Percentiles rank a stretch among this genome's conserved stretches.
Conservation (phyloP, 2,888 invertebrate species). For the Encarsia formosa region DNA sequence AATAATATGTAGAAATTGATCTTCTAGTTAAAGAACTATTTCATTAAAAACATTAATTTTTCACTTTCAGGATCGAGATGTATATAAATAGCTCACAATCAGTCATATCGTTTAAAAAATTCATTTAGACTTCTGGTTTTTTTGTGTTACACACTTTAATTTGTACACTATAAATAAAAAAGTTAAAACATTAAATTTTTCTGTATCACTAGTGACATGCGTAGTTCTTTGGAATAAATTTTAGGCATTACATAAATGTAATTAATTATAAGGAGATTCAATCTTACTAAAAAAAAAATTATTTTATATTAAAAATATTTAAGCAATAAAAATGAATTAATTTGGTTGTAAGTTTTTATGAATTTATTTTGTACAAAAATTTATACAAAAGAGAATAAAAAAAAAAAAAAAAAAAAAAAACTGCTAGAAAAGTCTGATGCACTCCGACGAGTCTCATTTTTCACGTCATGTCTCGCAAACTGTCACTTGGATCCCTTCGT, state of each 20-base stretch:
- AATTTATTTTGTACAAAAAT: background rate
- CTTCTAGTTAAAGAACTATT: too few species aligned
- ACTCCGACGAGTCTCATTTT: constrained; percentile 25
- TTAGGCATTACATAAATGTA: background rate
- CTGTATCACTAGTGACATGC: too few species aligned
- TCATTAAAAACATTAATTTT: too few species aligned
- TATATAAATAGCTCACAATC: constrained; percentile 7
- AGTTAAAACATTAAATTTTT: too few species aligned
- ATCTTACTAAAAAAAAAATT: background rate
- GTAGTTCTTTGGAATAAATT: background rate
- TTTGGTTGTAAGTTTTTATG: background rate
- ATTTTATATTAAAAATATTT: background rate
- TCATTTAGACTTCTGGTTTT: constrained; percentile 8
- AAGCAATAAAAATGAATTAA: too few species aligned
- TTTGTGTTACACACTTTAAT: constrained; percentile 13
- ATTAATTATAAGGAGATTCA: background rate
- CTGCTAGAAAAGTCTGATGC: constrained; percentile 16
- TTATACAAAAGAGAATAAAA: background rate
- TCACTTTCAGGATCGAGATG: background rate
- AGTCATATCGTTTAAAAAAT: background rate
- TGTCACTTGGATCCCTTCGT: constrained; percentile 29
- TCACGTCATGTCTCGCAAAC: constrained; percentile 22
- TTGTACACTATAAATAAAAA: constrained; percentile 15
- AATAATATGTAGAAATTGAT: too few species aligned
- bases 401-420: background rate